Conservation (phyloP, 2,797 vertebrate species). For the Odontamblyopus rebecca region DNA sequence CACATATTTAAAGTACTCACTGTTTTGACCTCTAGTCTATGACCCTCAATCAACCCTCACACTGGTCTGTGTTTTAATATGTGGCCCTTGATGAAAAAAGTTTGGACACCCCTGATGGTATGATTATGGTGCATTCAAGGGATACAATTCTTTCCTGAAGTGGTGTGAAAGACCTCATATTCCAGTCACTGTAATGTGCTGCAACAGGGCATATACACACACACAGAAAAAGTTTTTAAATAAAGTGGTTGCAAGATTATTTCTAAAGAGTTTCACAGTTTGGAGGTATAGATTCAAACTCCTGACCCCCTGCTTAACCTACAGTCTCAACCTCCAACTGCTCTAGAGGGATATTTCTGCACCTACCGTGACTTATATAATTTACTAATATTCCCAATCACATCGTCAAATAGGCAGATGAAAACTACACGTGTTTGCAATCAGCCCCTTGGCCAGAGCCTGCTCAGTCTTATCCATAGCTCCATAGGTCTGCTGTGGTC, state of each 20-base stretch:
- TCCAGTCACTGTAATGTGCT: no score
- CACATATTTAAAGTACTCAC: no score
- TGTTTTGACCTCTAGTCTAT: no score
- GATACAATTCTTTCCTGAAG: no score
- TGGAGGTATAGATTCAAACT: not conserved
- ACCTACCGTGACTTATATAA: conserved; percentile 11
- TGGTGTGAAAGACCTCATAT: no score
- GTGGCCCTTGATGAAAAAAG: no score
- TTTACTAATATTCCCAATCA: conserved; percentile 17
- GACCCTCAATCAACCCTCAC: no score
- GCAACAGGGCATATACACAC: no score
- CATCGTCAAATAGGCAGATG: conserved; percentile 4
- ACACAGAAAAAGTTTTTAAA: not conserved
- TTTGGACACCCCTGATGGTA: no score
- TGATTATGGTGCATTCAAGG: no score
- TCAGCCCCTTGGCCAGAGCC: conserved; percentile 6
- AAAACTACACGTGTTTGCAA: conserved; percentile 28
- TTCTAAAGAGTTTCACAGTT: not conserved
- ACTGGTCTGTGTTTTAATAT: no score
- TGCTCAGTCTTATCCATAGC: conserved; percentile 5
- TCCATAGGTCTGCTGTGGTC: not conserved
- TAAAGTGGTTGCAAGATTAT: not conserved
- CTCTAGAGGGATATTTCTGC: conserved; percentile 2
- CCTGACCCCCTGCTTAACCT: not conserved
- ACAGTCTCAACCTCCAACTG: not conserved